Conservation (phyloP, 2,113 vertebrate species). For the Copsychus sechellarum region DNA sequence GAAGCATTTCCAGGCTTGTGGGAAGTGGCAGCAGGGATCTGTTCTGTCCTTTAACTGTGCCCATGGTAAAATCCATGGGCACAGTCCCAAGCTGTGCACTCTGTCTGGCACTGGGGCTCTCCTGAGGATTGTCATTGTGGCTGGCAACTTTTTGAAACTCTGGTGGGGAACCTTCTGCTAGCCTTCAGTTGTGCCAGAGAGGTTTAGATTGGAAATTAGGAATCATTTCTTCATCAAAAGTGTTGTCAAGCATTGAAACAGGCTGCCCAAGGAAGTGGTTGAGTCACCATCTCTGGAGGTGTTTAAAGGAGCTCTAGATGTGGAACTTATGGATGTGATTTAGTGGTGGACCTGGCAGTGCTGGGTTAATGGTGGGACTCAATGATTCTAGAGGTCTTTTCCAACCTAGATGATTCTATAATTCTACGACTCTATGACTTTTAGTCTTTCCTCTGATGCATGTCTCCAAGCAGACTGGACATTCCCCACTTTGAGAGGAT, state of each 20-base stretch:
- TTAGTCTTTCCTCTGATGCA: neutral
- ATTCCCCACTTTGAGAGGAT: neutral
- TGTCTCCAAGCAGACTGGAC: neutral
- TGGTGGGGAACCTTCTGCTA: neutral
- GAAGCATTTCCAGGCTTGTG: rapidly evolving
- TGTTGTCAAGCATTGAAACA: neutral
- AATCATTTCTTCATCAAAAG: neutral
- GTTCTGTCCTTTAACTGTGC: neutral
- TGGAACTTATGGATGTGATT: neutral
- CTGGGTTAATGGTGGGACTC: neutral
- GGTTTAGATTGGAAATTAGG: neutral
- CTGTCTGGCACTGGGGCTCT: neutral
- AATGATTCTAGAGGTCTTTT: neutral
- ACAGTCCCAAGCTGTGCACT: neutral
- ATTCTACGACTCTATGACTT: neutral
- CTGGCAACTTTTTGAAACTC: rapidly evolving
- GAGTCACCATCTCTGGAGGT: neutral
- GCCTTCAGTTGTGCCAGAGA: neutral
- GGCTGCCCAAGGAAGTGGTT: neutral
- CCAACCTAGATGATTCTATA: neutral
- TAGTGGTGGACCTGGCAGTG: neutral
- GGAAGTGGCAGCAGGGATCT: neutral
- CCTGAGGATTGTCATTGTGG: neutral
- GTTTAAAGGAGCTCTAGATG: neutral
- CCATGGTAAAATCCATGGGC: neutral